Percentiles rank a stretch among this genome's conserved stretches.
phyloP scores from a whole-genome alignment of 2,113 vertebrate genomes.

The Electrona antarctica region DNA sequence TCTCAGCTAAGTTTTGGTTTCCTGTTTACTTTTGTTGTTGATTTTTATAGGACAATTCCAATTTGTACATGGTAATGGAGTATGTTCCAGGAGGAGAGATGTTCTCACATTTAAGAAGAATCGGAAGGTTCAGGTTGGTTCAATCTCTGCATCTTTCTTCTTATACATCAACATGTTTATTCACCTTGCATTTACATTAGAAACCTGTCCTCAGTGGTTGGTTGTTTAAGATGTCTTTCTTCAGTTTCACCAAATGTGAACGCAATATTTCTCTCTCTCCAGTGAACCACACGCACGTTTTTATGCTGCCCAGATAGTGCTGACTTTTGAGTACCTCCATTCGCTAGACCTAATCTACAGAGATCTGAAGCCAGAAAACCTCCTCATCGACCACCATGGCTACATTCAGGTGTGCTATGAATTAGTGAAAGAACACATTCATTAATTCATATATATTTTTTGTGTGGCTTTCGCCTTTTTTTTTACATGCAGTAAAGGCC shows the following conservation, averaged over 20 bases:
- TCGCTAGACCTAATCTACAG: slow-evolving; percentile 99
- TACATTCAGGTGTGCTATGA: slow-evolving; percentile 91
- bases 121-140: slow-evolving; percentile 95
- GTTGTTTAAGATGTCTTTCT: background rate
- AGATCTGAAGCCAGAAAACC: slow-evolving; percentile 99
- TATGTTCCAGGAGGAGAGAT: slow-evolving; percentile 99
- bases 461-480: too few species aligned
- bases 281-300: slow-evolving; percentile 98
- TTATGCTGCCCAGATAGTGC: slow-evolving; percentile 98
- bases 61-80: slow-evolving; percentile 99
- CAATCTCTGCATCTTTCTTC: background rate
- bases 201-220: background rate
- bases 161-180: background rate
- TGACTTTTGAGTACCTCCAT: slow-evolving; percentile 99
- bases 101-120: slow-evolving; percentile 99
- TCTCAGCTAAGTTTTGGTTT: background rate
- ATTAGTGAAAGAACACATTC: background rate
- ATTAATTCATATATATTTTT: too few species aligned
- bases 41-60: slow-evolving; percentile 92
- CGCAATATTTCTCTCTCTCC: slow-evolving; percentile 34
- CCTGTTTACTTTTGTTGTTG: slow-evolving; percentile 11
- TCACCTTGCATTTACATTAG: too few species aligned
- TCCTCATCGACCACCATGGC: slow-evolving; percentile 98
- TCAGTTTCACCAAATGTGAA: background rate
- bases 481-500: too few species aligned